Conservation (phyloP, 2,888 invertebrate species). For the Desoria tigrina region DNA sequence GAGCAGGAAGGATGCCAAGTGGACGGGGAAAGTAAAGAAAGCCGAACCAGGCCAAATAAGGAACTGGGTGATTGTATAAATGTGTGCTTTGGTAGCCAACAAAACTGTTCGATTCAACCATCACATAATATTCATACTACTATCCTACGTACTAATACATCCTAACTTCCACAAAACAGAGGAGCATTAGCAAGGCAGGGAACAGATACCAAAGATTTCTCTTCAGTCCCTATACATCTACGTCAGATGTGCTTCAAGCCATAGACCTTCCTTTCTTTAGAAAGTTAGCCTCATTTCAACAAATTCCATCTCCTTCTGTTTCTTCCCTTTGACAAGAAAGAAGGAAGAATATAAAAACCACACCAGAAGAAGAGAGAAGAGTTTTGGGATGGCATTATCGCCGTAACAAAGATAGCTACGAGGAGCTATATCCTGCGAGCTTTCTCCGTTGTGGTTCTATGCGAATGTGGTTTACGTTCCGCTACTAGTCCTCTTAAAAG, state of each 20-base stretch:
- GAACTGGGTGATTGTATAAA: constrained; percentile 1
- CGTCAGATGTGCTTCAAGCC: neutral
- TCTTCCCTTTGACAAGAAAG: constrained; percentile 6
- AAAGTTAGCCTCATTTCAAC: constrained; percentile 10
- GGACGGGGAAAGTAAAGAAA: neutral
- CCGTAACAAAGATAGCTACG: no score
- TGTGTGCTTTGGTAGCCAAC: constrained; percentile 1
- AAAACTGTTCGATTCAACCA: constrained; percentile 9
- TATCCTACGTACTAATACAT: neutral
- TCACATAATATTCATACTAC: no score
- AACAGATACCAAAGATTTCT: neutral
- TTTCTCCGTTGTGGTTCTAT: no score
- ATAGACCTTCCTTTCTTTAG: neutral
- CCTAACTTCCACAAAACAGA: neutral
- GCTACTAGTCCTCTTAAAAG: no score
- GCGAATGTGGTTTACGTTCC: no score
- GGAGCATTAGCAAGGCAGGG: neutral
- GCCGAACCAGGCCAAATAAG: neutral
- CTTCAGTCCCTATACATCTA: neutral
- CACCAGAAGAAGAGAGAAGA: neutral
- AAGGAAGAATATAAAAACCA: neutral
- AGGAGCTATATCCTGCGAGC: no score
- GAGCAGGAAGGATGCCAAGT: neutral
- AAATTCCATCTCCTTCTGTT: neutral
- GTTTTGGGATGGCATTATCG: neutral